phyloP scores from a whole-genome alignment of 2,888 invertebrate species.

The Phaonia tiefii region DNA sequence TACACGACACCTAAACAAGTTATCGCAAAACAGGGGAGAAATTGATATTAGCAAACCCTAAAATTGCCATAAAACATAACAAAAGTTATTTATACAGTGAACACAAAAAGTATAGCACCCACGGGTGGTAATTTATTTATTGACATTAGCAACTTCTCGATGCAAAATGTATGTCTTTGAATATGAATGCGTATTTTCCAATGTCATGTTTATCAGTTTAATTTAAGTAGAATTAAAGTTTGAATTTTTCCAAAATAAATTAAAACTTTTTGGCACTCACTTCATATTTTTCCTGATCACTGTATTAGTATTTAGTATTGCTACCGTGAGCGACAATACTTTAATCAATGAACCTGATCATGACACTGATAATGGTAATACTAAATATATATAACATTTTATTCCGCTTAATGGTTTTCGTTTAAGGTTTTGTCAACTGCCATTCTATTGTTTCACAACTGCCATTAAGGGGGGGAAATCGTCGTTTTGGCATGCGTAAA shows the following conservation, averaged over 20 bases:
- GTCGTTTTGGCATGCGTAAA: too few relatives aligned
- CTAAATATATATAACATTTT: background rate
- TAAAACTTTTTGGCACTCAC: too few relatives aligned
- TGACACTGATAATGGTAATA: conserved; percentile 1
- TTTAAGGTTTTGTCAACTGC: background rate
- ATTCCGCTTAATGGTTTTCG: background rate
- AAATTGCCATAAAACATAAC: background rate
- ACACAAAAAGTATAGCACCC: too few relatives aligned
- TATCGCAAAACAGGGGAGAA: background rate
- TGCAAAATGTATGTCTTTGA: too few relatives aligned
- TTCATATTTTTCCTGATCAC: too few relatives aligned
- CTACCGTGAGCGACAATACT: background rate
- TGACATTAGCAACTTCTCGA: too few relatives aligned
- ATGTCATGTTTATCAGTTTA: too few relatives aligned
- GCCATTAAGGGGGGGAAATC: background rate
- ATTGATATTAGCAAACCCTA: background rate
- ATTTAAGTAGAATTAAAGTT: too few relatives aligned
- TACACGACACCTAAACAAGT: background rate
- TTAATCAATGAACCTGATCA: background rate
- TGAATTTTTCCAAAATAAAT: too few relatives aligned
- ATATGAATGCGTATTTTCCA: too few relatives aligned
- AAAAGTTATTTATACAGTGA: background rate
- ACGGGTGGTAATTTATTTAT: too few relatives aligned
- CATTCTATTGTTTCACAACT: background rate
- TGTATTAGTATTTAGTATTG: too few relatives aligned